Conservation (phyloP, 2,113 vertebrate genomes). For the Peucedramus taeniatus region DNA sequence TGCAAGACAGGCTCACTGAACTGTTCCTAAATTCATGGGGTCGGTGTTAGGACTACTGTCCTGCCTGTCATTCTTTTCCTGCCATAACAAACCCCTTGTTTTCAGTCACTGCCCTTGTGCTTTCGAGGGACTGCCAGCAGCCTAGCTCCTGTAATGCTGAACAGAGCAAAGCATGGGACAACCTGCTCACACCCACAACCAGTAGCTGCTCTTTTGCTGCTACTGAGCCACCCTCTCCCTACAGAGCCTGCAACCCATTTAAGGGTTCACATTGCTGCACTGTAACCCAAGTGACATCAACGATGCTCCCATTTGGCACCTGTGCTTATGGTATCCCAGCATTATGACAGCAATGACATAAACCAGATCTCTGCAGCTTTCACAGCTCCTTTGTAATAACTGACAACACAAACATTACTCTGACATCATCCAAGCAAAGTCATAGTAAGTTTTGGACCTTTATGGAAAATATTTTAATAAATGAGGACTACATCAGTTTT, state of each 20-base stretch:
- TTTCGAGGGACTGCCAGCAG: not conserved
- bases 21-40: not conserved
- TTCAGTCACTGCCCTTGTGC: not conserved
- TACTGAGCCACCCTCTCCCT: not conserved
- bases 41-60: rapidly evolving
- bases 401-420: not conserved
- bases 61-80: not conserved
- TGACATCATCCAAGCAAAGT: not conserved
- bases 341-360: not conserved
- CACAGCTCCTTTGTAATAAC: not conserved
- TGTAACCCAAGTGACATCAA: rapidly evolving
- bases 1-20: not conserved
- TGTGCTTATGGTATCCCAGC: not conserved
- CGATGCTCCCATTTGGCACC: rapidly evolving
- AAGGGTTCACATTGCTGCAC: rapidly evolving
- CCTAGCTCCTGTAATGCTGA: not conserved
- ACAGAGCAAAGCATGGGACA: not conserved
- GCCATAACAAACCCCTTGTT: not conserved
- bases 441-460: not conserved
- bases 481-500: not conserved
- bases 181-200: rapidly evolving
- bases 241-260: rapidly evolving
- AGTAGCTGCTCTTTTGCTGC: not conserved
- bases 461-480: not conserved
- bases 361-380: not conserved